phyloP scores from a whole-genome alignment of 2,888 invertebrate genomes.

The Chrysina gloriosa region DNA sequence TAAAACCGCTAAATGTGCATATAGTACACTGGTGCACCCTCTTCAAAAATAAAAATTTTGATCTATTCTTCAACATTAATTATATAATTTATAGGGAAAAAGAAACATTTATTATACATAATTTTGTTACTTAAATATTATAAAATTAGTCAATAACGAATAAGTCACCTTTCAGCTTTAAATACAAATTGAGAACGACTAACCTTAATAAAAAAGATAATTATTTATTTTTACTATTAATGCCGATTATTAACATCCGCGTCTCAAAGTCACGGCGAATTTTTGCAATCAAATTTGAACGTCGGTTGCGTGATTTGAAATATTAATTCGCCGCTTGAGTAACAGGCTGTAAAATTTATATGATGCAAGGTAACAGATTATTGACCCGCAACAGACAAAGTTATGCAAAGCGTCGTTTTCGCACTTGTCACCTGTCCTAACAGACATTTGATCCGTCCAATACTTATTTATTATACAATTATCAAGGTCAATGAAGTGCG shows the following conservation, averaged over 20 bases:
- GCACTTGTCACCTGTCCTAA: conserved; percentile 20
- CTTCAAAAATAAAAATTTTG: too few species aligned
- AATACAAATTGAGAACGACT: background rate
- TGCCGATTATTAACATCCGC: conserved; percentile 14
- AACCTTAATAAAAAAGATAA: conserved; percentile 22
- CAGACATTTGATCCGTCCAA: background rate
- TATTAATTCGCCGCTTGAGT: conserved; percentile 30
- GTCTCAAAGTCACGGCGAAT: conserved; percentile 2
- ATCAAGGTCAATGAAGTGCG: conserved; percentile 6
- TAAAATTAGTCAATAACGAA: too few species aligned
- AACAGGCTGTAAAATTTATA: conserved; percentile 32
- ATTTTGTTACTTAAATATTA: too few species aligned
- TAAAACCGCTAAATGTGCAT: too few species aligned
- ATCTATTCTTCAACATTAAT: too few species aligned
- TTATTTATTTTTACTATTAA: conserved; percentile 27
- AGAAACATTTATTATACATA: too few species aligned
- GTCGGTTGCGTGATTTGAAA: conserved; percentile 25
- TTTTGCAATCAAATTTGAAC: conserved; percentile 27
- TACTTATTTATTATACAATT: conserved; percentile 5
- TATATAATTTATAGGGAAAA: too few species aligned
- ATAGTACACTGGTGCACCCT: too few species aligned
- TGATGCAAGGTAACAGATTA: conserved; percentile 35
- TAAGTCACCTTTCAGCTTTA: too few species aligned
- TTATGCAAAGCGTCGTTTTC: conserved; percentile 31
- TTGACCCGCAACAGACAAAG: conserved; percentile 27